phyloP scores from a whole-genome alignment of 2,113 vertebrate species.

The Myiagra hebetior region DNA sequence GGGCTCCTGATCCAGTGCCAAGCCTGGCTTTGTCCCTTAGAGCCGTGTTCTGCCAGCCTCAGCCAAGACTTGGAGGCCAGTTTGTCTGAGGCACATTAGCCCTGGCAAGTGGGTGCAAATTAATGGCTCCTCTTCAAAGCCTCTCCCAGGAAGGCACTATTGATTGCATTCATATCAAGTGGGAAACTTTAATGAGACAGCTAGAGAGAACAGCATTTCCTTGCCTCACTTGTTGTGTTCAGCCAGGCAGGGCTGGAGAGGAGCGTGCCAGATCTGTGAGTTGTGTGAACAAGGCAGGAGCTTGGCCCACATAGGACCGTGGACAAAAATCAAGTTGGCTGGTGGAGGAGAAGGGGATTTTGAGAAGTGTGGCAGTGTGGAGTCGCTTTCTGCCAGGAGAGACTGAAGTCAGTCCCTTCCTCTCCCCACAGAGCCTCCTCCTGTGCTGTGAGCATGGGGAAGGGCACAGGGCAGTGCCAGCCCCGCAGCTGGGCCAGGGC shows the following conservation, averaged over 20 bases:
- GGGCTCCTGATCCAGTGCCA: background rate
- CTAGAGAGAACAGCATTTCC: background rate
- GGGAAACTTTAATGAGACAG: conserved; percentile 12
- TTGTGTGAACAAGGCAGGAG: background rate
- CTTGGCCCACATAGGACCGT: background rate
- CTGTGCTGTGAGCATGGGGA: background rate
- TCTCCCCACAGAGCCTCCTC: background rate
- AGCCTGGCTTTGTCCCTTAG: background rate
- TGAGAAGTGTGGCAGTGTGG: background rate
- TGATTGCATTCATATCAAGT: background rate
- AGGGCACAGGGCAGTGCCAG: background rate
- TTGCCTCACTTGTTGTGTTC: background rate
- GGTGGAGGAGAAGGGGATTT: background rate
- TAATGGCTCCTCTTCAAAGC: background rate
- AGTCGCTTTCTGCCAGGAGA: background rate
- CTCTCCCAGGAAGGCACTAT: conserved; percentile 13
- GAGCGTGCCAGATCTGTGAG: background rate
- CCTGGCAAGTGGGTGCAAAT: background rate
- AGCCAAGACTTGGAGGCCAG: background rate
- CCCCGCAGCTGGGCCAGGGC: background rate
- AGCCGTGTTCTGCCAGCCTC: background rate
- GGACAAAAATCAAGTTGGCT: background rate
- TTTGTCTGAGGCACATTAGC: background rate
- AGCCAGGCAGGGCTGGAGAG: background rate
- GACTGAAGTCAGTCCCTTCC: background rate